Conservation (phyloP, 2,888 invertebrate species). For the Eupithecia tripunctaria region DNA sequence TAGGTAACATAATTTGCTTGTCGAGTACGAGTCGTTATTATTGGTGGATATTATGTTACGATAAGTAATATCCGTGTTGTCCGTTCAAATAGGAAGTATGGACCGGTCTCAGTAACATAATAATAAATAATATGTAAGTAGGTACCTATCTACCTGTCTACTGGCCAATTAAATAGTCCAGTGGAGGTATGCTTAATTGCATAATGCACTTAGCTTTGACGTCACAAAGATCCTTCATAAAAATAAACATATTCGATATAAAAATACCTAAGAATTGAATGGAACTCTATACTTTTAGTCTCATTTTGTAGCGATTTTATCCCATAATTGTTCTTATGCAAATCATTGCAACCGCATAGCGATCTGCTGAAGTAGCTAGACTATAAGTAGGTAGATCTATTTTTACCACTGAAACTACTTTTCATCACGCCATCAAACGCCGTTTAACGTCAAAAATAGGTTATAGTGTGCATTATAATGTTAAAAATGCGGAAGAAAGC, state of each 20-base stretch:
- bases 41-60: not conserved
- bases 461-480: not conserved
- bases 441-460: not conserved
- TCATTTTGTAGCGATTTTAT: too few species aligned
- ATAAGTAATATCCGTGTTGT: not conserved
- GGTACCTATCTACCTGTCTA: not conserved
- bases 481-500: slow-evolving; percentile 1
- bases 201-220: not conserved
- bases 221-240: not conserved
- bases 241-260: not conserved
- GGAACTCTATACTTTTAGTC: too few species aligned
- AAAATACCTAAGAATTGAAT: too few species aligned
- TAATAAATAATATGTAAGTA: not conserved
- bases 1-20: not conserved
- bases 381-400: not conserved
- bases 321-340: too few species aligned
- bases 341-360: too few species aligned
- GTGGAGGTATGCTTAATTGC: too few species aligned
- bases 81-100: not conserved
- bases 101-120: not conserved
- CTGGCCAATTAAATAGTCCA: not conserved
- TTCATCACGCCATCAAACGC: not conserved
- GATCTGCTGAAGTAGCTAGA: too few species aligned
- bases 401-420: not conserved
- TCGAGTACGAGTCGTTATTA: not conserved